Conservation (phyloP, 2,113 vertebrate genomes). For the Stegastes partitus region DNA sequence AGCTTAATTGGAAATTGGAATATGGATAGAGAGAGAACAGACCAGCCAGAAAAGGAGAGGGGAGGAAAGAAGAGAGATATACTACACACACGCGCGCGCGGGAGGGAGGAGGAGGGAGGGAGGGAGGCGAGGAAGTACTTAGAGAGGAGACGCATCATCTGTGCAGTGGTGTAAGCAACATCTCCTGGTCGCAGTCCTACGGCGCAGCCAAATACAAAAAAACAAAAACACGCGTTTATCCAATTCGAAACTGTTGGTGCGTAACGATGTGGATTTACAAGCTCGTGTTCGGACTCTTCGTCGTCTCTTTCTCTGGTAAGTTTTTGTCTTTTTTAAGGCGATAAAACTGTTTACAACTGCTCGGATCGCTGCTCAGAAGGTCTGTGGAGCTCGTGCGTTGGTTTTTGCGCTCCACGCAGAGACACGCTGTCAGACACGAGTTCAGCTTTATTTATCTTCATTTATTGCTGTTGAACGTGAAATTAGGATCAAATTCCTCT, state of each 20-base stretch:
- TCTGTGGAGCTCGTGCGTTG: neutral
- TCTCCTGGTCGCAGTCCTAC: constrained; percentile 56
- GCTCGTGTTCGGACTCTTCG: constrained; percentile 65
- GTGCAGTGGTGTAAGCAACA: constrained; percentile 75
- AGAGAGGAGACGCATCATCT: constrained; percentile 79
- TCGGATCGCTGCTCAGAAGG: neutral
- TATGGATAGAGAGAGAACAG: neutral
- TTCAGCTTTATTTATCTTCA: neutral
- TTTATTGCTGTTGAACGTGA: neutral
- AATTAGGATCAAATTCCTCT: neutral
- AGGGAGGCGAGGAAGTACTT: constrained; percentile 65
- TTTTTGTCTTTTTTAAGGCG: constrained; percentile 26
- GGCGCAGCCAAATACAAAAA: neutral
- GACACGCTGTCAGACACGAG: constrained; percentile 14
- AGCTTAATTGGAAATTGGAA: neutral
- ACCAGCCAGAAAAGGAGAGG: neutral
- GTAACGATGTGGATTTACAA: constrained; percentile 77
- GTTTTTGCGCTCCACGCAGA: constrained; percentile 21
- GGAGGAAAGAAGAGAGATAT: constrained; percentile 11
- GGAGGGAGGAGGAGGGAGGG: neutral
- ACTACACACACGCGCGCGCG: neutral
- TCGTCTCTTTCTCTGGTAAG: constrained; percentile 76
- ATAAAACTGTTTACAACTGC: constrained; percentile 24
- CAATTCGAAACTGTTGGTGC: constrained; percentile 5
- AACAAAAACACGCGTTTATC: neutral